Evolutionary conservation across 2,797 vertebrate genomes (phyloP).

Genomic region (Babyrousa celebensis): DNA sequence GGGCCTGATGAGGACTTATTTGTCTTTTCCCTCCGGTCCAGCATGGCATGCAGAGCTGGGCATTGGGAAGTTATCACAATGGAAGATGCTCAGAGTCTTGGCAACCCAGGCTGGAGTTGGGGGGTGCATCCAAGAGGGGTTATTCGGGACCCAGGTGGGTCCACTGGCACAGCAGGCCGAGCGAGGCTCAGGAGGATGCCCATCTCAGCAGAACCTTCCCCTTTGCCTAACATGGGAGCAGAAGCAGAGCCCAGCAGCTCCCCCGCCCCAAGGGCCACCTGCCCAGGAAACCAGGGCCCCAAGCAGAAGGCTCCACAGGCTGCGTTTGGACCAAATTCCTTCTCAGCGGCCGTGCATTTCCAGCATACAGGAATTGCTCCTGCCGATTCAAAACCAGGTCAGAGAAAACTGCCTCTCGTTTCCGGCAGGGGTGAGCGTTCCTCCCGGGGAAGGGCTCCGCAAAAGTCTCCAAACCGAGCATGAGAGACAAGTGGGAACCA

Average conservation of each 20-base stretch:
- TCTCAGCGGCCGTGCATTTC: background rate
- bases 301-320: background rate
- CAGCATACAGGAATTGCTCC: conserved; percentile 67
- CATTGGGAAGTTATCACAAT: accelerated
- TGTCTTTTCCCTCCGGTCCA: background rate
- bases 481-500: conserved; percentile 80
- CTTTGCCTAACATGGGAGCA: background rate
- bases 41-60: background rate
- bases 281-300: background rate
- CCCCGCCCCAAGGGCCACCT: background rate
- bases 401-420: conserved; percentile 79
- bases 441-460: conserved; percentile 78
- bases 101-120: background rate
- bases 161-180: accelerated
- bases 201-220: background rate
- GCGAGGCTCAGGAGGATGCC: background rate
- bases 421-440: conserved; percentile 83
- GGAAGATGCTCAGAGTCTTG: background rate
- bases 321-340: conserved; percentile 12
- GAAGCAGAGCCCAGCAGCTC: background rate
- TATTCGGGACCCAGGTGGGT: background rate
- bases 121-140: background rate
- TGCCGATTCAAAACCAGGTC: conserved; percentile 86
- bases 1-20: background rate
- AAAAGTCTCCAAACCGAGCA: conserved; percentile 83